Conservation (phyloP, 2,113 vertebrate genomes). For the Eupsittula cactorum region DNA sequence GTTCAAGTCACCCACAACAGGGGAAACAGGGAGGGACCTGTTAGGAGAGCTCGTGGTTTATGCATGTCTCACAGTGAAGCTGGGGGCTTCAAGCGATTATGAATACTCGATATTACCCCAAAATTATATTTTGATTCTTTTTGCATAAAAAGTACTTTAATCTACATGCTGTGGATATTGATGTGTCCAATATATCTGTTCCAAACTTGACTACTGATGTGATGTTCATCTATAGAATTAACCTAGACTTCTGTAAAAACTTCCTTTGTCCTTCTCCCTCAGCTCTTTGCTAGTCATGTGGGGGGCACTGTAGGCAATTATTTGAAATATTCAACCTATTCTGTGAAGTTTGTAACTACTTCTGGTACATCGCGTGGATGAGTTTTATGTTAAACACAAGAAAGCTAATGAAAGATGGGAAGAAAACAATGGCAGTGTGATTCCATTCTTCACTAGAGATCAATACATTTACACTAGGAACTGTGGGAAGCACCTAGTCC, state of each 20-base stretch:
- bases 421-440: background rate
- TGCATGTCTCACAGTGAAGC: accelerated
- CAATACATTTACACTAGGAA: background rate
- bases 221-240: background rate
- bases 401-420: background rate
- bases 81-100: background rate
- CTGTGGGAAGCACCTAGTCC: background rate
- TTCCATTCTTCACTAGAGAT: background rate
- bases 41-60: accelerated
- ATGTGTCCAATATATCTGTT: background rate
- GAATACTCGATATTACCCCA: background rate
- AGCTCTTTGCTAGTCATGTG: background rate
- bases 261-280: background rate
- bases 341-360: background rate
- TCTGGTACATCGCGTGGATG: background rate
- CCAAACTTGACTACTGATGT: background rate
- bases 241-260: accelerated
- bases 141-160: background rate
- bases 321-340: background rate
- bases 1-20: accelerated
- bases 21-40: accelerated
- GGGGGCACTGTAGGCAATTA: background rate
- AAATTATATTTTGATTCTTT: background rate
- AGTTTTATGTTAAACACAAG: background rate
- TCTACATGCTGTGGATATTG: background rate